These are phyloP conservation scores for Sternarchorhynchus goeldii DNA, from an alignment of 2,797 vertebrate species.

Conservation along the genomic window DNA sequence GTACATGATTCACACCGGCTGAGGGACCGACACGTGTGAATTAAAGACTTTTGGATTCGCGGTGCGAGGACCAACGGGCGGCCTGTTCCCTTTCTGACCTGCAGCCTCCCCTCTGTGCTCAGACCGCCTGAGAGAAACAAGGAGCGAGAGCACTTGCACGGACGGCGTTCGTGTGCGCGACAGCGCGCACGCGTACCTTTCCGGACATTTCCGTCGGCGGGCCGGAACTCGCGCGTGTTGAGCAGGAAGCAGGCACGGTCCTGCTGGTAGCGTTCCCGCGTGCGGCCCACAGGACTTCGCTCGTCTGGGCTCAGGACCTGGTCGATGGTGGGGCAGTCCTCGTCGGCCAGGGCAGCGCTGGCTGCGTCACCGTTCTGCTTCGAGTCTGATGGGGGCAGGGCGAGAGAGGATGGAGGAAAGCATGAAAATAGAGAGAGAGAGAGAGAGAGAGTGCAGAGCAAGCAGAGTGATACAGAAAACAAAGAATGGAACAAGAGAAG, in stretches of 20 bases:
- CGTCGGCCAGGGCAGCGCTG: conserved; percentile 87
- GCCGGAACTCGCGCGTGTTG: conserved; percentile 87
- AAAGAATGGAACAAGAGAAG: neutral
- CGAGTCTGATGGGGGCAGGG: conserved; percentile 73
- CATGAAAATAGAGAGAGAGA: neutral
- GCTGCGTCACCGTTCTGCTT: conserved; percentile 93
- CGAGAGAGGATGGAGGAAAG: neutral
- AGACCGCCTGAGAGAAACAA: neutral
- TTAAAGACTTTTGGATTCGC: neutral
- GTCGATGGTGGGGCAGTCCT: conserved; percentile 93
- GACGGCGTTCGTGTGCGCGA: neutral
- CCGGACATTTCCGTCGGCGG: conserved; percentile 89
- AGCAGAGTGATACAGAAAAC: neutral
- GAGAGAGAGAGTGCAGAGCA: neutral
- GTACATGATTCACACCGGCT: neutral
- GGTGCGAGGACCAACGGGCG: neutral
- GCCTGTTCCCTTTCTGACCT: neutral
- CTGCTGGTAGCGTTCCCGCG: conserved; percentile 86
- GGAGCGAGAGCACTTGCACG: conserved; percentile 42
- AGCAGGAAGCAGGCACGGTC: conserved; percentile 94
- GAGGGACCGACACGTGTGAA: too few species aligned
- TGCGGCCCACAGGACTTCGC: conserved; percentile 80
- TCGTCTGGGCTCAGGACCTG: conserved; percentile 90
- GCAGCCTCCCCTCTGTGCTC: neutral
- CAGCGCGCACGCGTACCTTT: conserved; percentile 80